Evolutionary conservation across 2,888 invertebrate genomes (phyloP).

Genomic region (Drosophila paranaensis): DNA sequence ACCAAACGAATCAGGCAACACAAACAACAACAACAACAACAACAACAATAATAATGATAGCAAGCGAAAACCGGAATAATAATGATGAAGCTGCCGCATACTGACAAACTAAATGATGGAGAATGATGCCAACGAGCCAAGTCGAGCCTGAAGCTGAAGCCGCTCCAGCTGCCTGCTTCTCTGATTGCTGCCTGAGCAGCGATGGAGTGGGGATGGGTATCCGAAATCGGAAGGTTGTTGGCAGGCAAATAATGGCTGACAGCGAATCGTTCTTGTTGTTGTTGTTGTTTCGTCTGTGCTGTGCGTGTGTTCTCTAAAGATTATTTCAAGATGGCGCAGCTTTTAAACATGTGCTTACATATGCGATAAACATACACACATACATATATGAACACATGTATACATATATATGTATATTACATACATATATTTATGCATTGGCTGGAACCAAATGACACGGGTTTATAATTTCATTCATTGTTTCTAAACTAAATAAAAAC

Average conservation of each 20-base stretch:
- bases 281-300: constrained; percentile 26
- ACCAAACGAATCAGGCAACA: constrained; percentile 52
- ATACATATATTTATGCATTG: neutral
- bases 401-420: too few relatives aligned
- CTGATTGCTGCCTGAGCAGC: constrained; percentile 48
- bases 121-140: constrained; percentile 65
- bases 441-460: constrained; percentile 30
- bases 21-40: constrained; percentile 36
- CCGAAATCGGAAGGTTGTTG: constrained; percentile 35
- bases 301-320: constrained; percentile 60
- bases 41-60: constrained; percentile 28
- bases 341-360: constrained; percentile 29
- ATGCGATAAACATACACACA: neutral
- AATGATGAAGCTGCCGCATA: constrained; percentile 80
- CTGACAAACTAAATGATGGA: constrained; percentile 82
- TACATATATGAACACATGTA: neutral
- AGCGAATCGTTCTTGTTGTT: constrained; percentile 34
- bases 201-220: neutral
- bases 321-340: constrained; percentile 77
- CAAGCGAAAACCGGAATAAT: constrained; percentile 61
- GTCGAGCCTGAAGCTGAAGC: constrained; percentile 30
- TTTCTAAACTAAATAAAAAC: too few relatives aligned
- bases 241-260: constrained; percentile 71
- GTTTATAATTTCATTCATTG: constrained; percentile 9
- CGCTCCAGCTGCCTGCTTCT: constrained; percentile 43